phyloP scores from a whole-genome alignment of 2,797 vertebrate species.

The Pangasius macronema region DNA sequence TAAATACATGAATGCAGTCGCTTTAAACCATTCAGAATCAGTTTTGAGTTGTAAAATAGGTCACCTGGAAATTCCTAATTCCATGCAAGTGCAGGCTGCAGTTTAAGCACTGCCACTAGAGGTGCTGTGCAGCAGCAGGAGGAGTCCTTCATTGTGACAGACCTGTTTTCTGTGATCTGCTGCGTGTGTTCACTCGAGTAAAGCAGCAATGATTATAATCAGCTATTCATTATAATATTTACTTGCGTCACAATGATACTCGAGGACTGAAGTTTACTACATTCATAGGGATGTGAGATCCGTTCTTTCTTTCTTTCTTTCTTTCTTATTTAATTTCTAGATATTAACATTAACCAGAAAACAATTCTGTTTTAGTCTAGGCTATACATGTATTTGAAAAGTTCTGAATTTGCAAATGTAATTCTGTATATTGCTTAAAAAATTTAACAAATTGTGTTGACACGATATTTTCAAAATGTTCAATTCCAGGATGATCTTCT shows the following conservation, averaged over 20 bases:
- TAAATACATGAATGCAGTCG: background rate
- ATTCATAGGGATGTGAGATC: background rate
- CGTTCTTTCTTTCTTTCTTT: background rate
- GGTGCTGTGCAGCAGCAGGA: background rate
- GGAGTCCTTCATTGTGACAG: background rate
- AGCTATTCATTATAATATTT: background rate
- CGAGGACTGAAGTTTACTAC: background rate
- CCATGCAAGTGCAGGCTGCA: background rate
- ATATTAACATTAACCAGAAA: background rate
- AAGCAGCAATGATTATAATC: background rate
- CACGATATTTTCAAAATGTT: background rate
- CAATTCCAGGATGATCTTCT: background rate
- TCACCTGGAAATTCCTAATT: background rate
- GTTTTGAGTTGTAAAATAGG: background rate
- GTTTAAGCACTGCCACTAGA: background rate
- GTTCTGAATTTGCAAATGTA: background rate
- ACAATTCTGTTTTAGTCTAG: background rate
- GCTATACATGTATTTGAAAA: background rate
- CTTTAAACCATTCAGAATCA: background rate
- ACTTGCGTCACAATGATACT: background rate
- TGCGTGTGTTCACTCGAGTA: background rate
- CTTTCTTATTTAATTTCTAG: background rate
- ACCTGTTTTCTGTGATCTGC: background rate
- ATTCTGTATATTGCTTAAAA: background rate
- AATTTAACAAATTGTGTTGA: background rate